Percentiles rank a stretch among this genome's conserved stretches.
These are phyloP conservation scores for Phrynocephalus vlangalii DNA, from an alignment of 2,797 vertebrate genomes.

Conservation along the genomic window DNA sequence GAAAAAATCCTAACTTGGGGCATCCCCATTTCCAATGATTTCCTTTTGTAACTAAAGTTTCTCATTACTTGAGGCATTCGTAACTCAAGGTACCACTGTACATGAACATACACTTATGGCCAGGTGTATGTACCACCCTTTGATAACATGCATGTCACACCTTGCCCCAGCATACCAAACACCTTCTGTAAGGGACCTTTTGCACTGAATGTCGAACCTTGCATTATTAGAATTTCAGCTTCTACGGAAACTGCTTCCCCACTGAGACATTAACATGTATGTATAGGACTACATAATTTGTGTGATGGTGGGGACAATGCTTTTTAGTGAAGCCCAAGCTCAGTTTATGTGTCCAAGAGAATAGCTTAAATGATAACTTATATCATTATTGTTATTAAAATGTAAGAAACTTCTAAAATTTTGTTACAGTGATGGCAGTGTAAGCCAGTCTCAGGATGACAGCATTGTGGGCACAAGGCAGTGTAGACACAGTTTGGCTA, in stretches of 20 bases:
- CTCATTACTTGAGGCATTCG: too few relatives aligned
- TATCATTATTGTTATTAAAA: slow-evolving; percentile 37
- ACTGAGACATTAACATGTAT: background rate
- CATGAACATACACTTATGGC: background rate
- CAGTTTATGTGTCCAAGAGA: background rate
- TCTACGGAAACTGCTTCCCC: too few relatives aligned
- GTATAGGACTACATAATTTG: background rate
- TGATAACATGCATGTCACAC: background rate
- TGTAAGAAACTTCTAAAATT: slow-evolving; percentile 40
- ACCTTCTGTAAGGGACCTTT: too few relatives aligned
- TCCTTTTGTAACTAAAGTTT: too few relatives aligned
- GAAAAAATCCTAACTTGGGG: too few relatives aligned
- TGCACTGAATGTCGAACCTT: too few relatives aligned
- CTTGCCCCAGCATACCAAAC: too few relatives aligned
- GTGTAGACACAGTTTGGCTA: slow-evolving; percentile 93
- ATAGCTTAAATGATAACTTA: background rate
- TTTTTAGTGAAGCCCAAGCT: background rate
- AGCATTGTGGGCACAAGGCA: slow-evolving; percentile 96
- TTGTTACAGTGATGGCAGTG: slow-evolving; percentile 86
- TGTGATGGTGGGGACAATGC: background rate
- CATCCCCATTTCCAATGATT: too few relatives aligned
- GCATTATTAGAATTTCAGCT: too few relatives aligned
- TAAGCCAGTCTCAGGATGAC: slow-evolving; percentile 97
- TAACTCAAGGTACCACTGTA: background rate
- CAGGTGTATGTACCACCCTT: too few relatives aligned